Evolutionary conservation across 2,113 vertebrate species (phyloP).

Genomic region (Pithys albifrons): DNA sequence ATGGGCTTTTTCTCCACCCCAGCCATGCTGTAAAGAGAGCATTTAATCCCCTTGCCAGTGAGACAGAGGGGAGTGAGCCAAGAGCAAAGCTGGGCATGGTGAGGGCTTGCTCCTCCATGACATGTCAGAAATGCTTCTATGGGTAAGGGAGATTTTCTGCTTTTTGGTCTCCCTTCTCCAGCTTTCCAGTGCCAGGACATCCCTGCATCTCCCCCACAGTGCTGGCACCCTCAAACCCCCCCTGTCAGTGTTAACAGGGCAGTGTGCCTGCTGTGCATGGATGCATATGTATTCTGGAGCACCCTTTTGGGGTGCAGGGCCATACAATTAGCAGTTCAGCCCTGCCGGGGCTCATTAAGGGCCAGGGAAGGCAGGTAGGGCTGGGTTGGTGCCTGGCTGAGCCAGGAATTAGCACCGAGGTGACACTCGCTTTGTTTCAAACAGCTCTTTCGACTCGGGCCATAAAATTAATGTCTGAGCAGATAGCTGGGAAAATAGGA

Average conservation of each 20-base stretch:
- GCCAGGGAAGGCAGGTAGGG: background rate
- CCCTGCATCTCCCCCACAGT: background rate
- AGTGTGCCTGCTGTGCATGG: background rate
- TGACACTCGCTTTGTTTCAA: background rate
- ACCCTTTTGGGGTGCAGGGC: background rate
- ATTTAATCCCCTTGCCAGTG: background rate
- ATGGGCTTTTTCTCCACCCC: background rate
- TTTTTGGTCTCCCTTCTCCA: background rate
- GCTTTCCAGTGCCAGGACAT: background rate
- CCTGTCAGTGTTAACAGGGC: accelerated
- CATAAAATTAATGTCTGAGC: slow-evolving; percentile 9
- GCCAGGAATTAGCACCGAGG: background rate
- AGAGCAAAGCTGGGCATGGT: background rate
- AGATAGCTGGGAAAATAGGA: background rate
- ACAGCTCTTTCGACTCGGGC: background rate
- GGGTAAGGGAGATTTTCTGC: background rate
- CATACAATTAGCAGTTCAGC: background rate
- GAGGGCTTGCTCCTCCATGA: background rate
- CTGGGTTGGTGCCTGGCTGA: background rate
- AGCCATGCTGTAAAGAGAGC: background rate
- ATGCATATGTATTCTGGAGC: background rate
- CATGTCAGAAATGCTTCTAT: background rate
- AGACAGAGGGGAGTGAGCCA: background rate
- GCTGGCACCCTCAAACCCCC: background rate
- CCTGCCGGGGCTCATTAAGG: background rate